A percentile compares a stretch with the other conserved stretches of the same genome.
phyloP scores from a whole-genome alignment of 1,140 invertebrate genomes.

The Ooceraea biroi region DNA sequence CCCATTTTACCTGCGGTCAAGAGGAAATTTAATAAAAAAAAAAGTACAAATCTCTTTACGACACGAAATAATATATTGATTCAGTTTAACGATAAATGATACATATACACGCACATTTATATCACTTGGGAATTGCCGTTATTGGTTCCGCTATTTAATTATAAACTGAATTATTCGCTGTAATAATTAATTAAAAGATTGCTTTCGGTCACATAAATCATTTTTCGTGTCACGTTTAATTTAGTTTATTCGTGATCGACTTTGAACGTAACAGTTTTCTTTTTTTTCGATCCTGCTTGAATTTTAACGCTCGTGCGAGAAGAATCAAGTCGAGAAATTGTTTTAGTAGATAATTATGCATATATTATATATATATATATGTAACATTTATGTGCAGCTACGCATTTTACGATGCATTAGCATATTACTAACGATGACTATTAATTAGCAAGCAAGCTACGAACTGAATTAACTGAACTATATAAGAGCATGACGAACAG shows the following conservation, averaged over 20 bases:
- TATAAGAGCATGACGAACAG: not conserved
- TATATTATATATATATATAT: not conserved
- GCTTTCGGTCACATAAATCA: not conserved
- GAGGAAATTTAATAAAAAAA: not conserved
- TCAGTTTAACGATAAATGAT: no score
- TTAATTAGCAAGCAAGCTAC: not conserved
- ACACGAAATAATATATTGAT: no score
- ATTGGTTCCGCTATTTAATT: no score
- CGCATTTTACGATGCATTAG: not conserved
- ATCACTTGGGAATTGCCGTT: no score
- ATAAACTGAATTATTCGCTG: no score
- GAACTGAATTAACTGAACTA: constrained; percentile 25
- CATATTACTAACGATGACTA: constrained; percentile 27
- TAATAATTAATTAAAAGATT: not conserved
- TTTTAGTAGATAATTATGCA: not conserved
- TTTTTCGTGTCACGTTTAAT: not conserved
- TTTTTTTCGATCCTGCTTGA: not conserved
- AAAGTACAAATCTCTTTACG: not conserved
- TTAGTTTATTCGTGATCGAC: not conserved
- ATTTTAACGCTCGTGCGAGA: not conserved
- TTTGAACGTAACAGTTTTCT: not conserved
- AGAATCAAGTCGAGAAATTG: not conserved
- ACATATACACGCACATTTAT: no score
- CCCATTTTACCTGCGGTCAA: constrained; percentile 69
- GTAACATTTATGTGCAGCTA: not conserved